A percentile compares a stretch with the other conserved stretches of the same genome.
Conservation (phyloP, 1,140 invertebrate species). For the Chelonus insularis region DNA sequence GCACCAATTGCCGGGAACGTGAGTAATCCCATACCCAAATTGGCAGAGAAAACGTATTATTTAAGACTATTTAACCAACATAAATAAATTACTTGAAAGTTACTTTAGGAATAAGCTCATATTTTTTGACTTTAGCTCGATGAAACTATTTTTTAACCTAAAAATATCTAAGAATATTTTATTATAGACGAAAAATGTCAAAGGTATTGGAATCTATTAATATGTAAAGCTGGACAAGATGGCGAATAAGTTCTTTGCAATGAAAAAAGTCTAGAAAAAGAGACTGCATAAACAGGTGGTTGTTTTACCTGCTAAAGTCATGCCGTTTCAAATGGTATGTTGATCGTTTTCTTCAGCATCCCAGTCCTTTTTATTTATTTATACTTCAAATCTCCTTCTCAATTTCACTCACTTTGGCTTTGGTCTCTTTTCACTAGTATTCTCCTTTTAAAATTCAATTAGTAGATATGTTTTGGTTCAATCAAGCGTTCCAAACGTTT, state of each 20-base stretch:
- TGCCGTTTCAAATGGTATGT: slow-evolving; percentile 42
- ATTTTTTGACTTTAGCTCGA: no score
- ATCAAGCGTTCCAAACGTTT: not conserved
- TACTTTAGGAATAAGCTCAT: no score
- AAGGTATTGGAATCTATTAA: no score
- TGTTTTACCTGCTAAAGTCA: slow-evolving; percentile 53
- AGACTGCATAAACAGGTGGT: slow-evolving; percentile 9
- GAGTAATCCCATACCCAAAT: slow-evolving; percentile 31
- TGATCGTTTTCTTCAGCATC: slow-evolving; percentile 29
- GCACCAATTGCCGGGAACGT: slow-evolving; percentile 26
- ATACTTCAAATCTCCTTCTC: slow-evolving; percentile 22
- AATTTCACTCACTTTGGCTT: not conserved
- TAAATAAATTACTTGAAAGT: not conserved
- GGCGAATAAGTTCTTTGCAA: no score
- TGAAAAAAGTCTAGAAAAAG: not conserved
- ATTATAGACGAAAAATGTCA: no score
- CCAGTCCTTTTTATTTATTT: slow-evolving; percentile 30
- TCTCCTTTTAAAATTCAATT: no score
- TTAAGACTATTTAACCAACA: slow-evolving; percentile 3
- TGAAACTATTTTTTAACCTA: no score
- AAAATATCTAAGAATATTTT: not conserved
- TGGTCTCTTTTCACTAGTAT: no score
- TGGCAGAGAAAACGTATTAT: slow-evolving; percentile 28
- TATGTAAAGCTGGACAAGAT: no score
- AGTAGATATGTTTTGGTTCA: no score